Evolutionary conservation across 2,888 invertebrate species (phyloP).

Genomic region (Taenaris catops): DNA sequence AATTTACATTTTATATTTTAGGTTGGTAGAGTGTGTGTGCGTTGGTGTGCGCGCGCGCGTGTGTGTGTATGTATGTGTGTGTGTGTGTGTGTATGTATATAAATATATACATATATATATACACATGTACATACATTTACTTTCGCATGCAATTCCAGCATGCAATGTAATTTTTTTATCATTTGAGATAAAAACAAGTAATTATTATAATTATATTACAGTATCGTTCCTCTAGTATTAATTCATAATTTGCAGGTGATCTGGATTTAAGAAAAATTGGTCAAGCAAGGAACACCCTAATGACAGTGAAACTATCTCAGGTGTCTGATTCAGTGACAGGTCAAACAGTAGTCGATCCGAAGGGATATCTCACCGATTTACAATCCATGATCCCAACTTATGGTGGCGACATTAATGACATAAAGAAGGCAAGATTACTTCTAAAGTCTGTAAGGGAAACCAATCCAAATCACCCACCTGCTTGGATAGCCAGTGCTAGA

Average conservation of each 20-base stretch:
- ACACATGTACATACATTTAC: too few relatives aligned
- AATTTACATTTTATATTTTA: too few relatives aligned
- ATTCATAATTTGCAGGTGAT: constrained; percentile 77
- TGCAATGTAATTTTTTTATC: too few relatives aligned
- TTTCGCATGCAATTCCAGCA: too few relatives aligned
- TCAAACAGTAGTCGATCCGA: constrained; percentile 99
- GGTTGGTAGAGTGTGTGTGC: too few relatives aligned
- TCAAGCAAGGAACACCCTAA: constrained; percentile 98
- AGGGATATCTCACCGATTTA: constrained; percentile 99
- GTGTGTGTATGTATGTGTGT: too few relatives aligned
- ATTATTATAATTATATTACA: too few relatives aligned
- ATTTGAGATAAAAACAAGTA: too few relatives aligned
- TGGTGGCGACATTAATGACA: constrained; percentile 98
- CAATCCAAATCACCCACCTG: constrained; percentile 99
- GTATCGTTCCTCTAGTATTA: too few relatives aligned
- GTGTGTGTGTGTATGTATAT: too few relatives aligned
- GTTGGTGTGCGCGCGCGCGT: too few relatives aligned
- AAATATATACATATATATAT: too few relatives aligned
- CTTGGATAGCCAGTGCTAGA: constrained; percentile 99
- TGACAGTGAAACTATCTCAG: constrained; percentile 99
- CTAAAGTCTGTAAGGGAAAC: constrained; percentile 98
- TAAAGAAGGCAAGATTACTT: constrained; percentile 96
- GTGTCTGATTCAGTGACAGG: constrained; percentile 99
- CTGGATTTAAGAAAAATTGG: constrained; percentile 99
- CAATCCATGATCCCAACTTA: constrained; percentile 99